Evolutionary conservation across 2,113 vertebrate genomes (phyloP), one percentile per base, ranked within the genome.

Genomic region (Dipodomys stephensi): DNA sequence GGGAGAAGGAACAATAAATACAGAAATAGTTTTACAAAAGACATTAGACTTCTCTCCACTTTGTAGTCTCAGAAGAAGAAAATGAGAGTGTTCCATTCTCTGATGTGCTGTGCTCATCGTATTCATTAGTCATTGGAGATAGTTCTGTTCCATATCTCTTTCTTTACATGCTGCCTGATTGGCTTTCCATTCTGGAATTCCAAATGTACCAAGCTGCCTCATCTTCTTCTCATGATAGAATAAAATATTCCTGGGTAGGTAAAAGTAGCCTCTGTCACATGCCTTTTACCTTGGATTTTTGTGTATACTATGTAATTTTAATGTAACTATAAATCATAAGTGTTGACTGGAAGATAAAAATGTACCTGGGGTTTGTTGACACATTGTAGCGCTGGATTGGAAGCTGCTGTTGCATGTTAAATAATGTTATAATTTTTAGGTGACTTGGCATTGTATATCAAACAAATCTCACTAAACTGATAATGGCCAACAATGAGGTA

Each of bases 301-400:
- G 94, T 83, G 97, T 97, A 97, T 97, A 90, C 96, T 97, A 90
- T 97, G 96, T 96, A 97, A 98, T 98, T 97, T 97, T 97, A 97
- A 97, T 97, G 95, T 97, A 0, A 44, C 97, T 97, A 92, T 96
- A 94, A 97, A 98, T 97, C 94, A 97, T 97, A 97, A 97, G 87
- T 94, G 97, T 97, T 97, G 96, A 95, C 89, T 90, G 88, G 95
- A 97, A 98, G 97, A 91, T 97, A 96, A 98, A 98, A 92, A 80
- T 25, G 53, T 96, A 97, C 96, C 94, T 96, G 84, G 74, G 79
- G 89, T 96, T 96, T 97, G 96, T 96, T 97, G 96, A 96, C 97
- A 95, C 74, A 96, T 88, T 91, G 88, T 93, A 93, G 84, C 97
- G 85, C 88, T 94, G 96, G 95, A 67, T 97, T 84, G 94, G 93